A percentile compares a stretch with the other conserved stretches of the same genome.
These are phyloP conservation scores for Temnothorax ravouxi DNA, from an alignment of 2,888 invertebrate genomes.

Conservation along the genomic window DNA sequence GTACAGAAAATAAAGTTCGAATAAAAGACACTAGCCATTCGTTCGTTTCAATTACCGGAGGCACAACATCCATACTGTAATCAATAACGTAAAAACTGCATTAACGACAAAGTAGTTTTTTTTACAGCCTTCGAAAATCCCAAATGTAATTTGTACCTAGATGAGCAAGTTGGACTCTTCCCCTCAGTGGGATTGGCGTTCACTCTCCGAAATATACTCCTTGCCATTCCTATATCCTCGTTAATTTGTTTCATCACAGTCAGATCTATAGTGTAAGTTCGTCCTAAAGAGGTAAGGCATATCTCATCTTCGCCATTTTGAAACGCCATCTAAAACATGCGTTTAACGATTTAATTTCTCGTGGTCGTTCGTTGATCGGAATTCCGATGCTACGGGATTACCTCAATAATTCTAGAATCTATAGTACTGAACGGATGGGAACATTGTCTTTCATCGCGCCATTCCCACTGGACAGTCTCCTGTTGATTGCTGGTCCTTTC, in stretches of 20 bases:
- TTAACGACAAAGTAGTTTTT: conserved; percentile 11
- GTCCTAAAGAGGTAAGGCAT: conserved; percentile 95
- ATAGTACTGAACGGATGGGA: conserved; percentile 97
- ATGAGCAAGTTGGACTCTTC: conserved; percentile 84
- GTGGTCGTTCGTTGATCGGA: background rate
- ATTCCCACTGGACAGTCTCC: conserved; percentile 97
- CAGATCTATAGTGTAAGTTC: conserved; percentile 98
- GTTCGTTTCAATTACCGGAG: conserved; percentile 85
- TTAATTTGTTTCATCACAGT: conserved; percentile 99
- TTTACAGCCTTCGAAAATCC: conserved; percentile 6
- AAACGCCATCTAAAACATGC: conserved; percentile 90
- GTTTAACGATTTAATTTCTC: conserved; percentile 14
- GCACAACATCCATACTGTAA: conserved; percentile 84
- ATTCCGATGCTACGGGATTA: conserved; percentile 74
- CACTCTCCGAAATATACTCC: conserved; percentile 95
- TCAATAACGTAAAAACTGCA: background rate
- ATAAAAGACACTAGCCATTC: conserved; percentile 87
- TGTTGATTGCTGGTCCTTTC: conserved; percentile 91
- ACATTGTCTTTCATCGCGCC: conserved; percentile 97
- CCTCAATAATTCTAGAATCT: conserved; percentile 97
- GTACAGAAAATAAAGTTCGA: conserved; percentile 95
- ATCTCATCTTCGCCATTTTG: conserved; percentile 98
- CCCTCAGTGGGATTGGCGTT: conserved; percentile 89
- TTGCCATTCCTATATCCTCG: conserved; percentile 98
- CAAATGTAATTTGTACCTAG: conserved; percentile 76